Conservation (phyloP, 2,113 vertebrate genomes). For the Cephalopholis sonnerati region DNA sequence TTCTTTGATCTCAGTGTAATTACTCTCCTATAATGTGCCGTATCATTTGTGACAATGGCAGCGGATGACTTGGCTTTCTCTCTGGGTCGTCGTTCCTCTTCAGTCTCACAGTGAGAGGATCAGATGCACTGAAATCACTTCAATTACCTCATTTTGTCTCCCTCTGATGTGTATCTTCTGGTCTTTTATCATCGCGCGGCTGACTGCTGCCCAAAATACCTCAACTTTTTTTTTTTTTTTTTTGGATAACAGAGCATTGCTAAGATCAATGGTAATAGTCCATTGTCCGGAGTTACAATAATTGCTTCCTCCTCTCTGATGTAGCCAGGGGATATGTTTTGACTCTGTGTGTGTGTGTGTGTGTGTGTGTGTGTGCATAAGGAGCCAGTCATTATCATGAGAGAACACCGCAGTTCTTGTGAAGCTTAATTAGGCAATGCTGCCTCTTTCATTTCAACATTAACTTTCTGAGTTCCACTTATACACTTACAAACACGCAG, state of each 20-base stretch:
- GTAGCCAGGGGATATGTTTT: background rate
- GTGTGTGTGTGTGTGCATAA: background rate
- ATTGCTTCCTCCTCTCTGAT: constrained; percentile 27
- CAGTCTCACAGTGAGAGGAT: constrained; percentile 11
- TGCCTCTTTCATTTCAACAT: constrained; percentile 23
- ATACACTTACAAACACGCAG: background rate
- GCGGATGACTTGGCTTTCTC: constrained; percentile 16
- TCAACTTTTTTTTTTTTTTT: constrained; percentile 23
- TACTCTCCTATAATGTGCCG: constrained; percentile 17
- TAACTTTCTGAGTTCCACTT: constrained; percentile 23
- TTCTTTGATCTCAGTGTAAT: constrained; percentile 49
- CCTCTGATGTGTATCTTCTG: constrained; percentile 21
- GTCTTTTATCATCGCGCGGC: constrained; percentile 18
- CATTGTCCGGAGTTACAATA: constrained; percentile 5
- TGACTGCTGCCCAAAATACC: constrained; percentile 7
- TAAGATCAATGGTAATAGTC: constrained; percentile 36
- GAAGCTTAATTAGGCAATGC: constrained; percentile 38
- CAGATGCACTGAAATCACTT: constrained; percentile 43
- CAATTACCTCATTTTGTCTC: constrained; percentile 16
- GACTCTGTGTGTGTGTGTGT: background rate
- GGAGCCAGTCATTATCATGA: constrained; percentile 16
- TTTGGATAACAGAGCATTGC: constrained; percentile 15
- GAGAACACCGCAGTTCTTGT: background rate
- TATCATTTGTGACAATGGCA: constrained; percentile 39
- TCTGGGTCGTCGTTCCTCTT: background rate